Percentiles rank a stretch among this genome's conserved stretches.
phyloP scores from a whole-genome alignment of 1,140 invertebrate species.

The Drosophila fuyamai region DNA sequence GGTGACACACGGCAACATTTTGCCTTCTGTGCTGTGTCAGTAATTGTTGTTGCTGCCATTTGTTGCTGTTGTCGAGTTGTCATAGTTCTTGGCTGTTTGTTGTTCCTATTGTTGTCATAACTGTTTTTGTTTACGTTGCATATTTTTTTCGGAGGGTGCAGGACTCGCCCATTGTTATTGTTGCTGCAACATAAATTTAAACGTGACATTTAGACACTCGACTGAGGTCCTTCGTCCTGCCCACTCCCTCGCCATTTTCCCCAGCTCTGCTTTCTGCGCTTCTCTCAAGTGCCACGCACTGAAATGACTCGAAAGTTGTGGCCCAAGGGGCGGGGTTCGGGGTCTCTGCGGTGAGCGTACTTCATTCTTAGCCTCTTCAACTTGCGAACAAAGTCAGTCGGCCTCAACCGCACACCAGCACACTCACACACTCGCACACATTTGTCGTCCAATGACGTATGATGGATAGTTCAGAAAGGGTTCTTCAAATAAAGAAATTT shows the following conservation, averaged over 20 bases:
- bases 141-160: conserved; percentile 22
- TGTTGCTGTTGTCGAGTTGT: conserved; percentile 53
- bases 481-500: conserved; percentile 35
- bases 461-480: conserved; percentile 25
- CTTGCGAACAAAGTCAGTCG: conserved; percentile 40
- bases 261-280: conserved; percentile 5
- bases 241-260: neutral
- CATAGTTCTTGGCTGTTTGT: conserved; percentile 64
- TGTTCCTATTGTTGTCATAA: conserved; percentile 74
- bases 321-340: neutral
- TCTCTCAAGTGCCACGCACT: conserved; percentile 49
- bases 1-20: conserved; percentile 50
- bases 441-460: conserved; percentile 50
- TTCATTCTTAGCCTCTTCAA: conserved; percentile 55
- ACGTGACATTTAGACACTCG: conserved; percentile 71
- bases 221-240: conserved; percentile 22
- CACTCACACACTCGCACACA: conserved; percentile 20
- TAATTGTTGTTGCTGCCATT: conserved; percentile 42
- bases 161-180: conserved; percentile 44
- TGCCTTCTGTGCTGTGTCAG: conserved; percentile 57
- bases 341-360: conserved; percentile 2
- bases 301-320: conserved; percentile 39
- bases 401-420: conserved; percentile 11
- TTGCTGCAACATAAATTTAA: conserved; percentile 67
- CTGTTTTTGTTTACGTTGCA: conserved; percentile 71